phyloP scores from a whole-genome alignment of 1,140 invertebrate genomes.

The Drosophila kanapiae region DNA sequence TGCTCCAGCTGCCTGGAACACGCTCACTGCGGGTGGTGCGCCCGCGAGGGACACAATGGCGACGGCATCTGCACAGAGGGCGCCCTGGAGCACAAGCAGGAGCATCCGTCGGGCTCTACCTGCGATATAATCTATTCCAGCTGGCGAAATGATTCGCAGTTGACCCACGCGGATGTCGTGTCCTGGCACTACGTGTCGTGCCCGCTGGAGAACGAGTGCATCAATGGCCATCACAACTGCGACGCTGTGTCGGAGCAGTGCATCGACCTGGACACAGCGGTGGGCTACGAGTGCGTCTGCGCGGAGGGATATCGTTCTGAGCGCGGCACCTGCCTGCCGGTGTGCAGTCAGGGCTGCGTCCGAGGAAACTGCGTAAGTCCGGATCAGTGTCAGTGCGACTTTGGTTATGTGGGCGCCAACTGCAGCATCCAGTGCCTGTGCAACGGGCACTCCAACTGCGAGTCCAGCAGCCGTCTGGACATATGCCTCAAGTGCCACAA shows the following conservation, averaged over 20 bases:
- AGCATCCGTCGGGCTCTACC: slow-evolving; percentile 89
- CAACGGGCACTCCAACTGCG: slow-evolving; percentile 97
- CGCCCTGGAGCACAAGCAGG: slow-evolving; percentile 90
- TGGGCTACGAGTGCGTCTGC: slow-evolving; percentile 94
- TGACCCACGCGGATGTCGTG: slow-evolving; percentile 77
- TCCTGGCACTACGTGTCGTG: slow-evolving; percentile 95
- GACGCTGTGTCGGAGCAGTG: slow-evolving; percentile 94
- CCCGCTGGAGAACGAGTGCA: slow-evolving; percentile 97
- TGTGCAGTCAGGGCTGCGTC: slow-evolving; percentile 95
- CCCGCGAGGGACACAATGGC: slow-evolving; percentile 87
- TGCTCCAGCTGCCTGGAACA: slow-evolving; percentile 94
- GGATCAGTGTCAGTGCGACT: slow-evolving; percentile 95
- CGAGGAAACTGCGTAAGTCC: slow-evolving; percentile 94
- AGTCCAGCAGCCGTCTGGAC: slow-evolving; percentile 92
- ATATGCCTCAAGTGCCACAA: slow-evolving; percentile 95
- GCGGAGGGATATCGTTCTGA: slow-evolving; percentile 91
- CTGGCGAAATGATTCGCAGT: slow-evolving; percentile 85
- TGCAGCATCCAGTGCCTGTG: slow-evolving; percentile 97
- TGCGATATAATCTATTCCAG: slow-evolving; percentile 87
- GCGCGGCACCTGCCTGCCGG: slow-evolving; percentile 90
- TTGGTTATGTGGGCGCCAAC: slow-evolving; percentile 97
- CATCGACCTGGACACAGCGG: slow-evolving; percentile 87
- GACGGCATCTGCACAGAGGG: slow-evolving; percentile 92
- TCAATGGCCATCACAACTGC: slow-evolving; percentile 96
- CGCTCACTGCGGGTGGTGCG: slow-evolving; percentile 95